Conservation (phyloP, 1,140 invertebrate genomes). For the Drosophila takahashii region DNA sequence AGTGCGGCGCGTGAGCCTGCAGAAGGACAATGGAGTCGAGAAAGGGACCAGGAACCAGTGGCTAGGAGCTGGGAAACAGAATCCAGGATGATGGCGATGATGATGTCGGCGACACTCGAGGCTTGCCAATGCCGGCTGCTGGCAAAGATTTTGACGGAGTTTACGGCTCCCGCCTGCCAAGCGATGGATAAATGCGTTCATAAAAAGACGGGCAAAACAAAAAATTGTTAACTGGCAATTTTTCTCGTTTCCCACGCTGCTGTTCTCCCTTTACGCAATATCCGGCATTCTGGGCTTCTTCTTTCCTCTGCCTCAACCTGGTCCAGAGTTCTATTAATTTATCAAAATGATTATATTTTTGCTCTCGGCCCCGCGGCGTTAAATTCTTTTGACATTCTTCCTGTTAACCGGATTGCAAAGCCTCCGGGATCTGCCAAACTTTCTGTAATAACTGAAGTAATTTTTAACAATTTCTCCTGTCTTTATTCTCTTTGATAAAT, state of each 20-base stretch:
- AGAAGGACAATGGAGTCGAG: slow-evolving; percentile 10
- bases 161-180: slow-evolving; percentile 42
- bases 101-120: slow-evolving; percentile 47
- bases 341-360: slow-evolving; percentile 65
- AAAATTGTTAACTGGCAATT: slow-evolving; percentile 81
- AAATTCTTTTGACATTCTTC: slow-evolving; percentile 44
- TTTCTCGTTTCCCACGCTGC: slow-evolving; percentile 40
- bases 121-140: slow-evolving; percentile 38
- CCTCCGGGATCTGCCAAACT: slow-evolving; percentile 2
- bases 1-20: slow-evolving; percentile 47
- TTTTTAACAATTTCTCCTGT: slow-evolving; percentile 22
- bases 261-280: slow-evolving; percentile 40
- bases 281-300: slow-evolving; percentile 56
- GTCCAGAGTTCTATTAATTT: slow-evolving; percentile 66
- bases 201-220: slow-evolving; percentile 45
- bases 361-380: slow-evolving; percentile 20
- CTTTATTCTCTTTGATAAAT: neutral
- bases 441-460: slow-evolving; percentile 38
- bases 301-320: slow-evolving; percentile 36
- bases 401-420: slow-evolving; percentile 21
- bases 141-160: slow-evolving; percentile 70
- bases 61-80: neutral
- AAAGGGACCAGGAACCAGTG: slow-evolving; percentile 13
- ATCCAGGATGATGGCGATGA: slow-evolving; percentile 33
- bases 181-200: slow-evolving; percentile 50